Conservation (phyloP, 2,113 vertebrate species). For the Leptodactylus fuscus region DNA sequence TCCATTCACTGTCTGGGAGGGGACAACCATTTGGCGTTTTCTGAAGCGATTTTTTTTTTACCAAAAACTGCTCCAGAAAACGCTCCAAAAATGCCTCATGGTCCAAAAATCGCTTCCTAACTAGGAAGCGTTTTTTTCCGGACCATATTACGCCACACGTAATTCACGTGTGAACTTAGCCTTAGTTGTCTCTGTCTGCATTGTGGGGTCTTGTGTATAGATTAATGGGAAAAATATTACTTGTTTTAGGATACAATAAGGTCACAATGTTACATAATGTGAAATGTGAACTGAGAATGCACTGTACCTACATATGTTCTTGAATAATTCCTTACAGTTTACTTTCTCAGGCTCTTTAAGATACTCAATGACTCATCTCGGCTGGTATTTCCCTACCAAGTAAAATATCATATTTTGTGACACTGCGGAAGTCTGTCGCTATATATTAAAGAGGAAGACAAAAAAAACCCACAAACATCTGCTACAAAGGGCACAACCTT, state of each 20-base stretch:
- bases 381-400: neutral
- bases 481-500: neutral
- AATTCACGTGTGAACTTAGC: too few relatives aligned
- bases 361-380: neutral
- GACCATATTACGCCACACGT: too few relatives aligned
- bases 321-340: neutral
- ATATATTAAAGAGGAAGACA: neutral
- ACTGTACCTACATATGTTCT: neutral
- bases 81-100: too few relatives aligned
- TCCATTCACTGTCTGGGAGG: too few relatives aligned
- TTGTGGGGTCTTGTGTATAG: neutral
- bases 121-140: too few relatives aligned
- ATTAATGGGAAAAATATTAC: neutral
- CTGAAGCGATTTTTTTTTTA: too few relatives aligned
- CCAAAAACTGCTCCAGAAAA: too few relatives aligned
- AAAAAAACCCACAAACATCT: neutral
- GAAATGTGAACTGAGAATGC: neutral
- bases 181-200: too few relatives aligned
- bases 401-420: neutral
- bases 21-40: too few relatives aligned
- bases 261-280: neutral
- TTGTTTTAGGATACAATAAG: neutral
- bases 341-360: neutral
- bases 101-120: too few relatives aligned
- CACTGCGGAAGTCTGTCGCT: neutral